phyloP scores from a whole-genome alignment of 1,140 invertebrate species.

The Ylistrum balloti region DNA sequence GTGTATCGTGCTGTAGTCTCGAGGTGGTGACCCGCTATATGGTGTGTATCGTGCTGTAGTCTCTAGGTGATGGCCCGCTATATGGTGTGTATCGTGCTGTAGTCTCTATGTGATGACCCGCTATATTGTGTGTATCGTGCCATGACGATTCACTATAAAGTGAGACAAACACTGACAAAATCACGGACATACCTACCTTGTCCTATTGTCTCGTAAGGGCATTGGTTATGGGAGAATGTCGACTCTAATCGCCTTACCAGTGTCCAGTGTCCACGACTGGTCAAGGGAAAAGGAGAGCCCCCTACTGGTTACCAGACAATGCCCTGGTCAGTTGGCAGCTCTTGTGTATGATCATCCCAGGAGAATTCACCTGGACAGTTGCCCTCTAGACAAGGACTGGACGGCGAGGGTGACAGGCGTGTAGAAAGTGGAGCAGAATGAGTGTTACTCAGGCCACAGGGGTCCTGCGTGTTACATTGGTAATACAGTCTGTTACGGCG shows the following conservation, averaged over 20 bases:
- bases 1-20: too few species aligned
- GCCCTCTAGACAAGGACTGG: neutral
- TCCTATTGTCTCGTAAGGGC: conserved; percentile 9
- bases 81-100: too few species aligned
- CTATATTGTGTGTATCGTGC: neutral
- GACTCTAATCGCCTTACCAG: conserved; percentile 11
- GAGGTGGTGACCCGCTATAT: too few species aligned
- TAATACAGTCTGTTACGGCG: too few species aligned
- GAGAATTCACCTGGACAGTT: neutral
- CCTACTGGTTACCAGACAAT: neutral
- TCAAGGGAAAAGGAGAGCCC: neutral
- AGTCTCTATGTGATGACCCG: neutral
- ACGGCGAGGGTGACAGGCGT: neutral
- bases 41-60: too few species aligned
- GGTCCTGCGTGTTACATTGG: too few species aligned
- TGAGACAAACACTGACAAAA: neutral
- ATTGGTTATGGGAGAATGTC: neutral
- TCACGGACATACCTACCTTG: neutral
- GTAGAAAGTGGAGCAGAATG: too few species aligned
- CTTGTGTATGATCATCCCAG: neutral
- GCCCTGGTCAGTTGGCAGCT: neutral
- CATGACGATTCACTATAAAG: neutral
- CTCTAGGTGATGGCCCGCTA: too few species aligned
- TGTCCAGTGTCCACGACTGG: conserved; percentile 22
- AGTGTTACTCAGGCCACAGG: neutral